Percentiles rank a stretch among this genome's conserved stretches.
Evolutionary conservation across 1,140 invertebrate species (phyloP).

Genomic region (Drosophila kanapiae): DNA sequence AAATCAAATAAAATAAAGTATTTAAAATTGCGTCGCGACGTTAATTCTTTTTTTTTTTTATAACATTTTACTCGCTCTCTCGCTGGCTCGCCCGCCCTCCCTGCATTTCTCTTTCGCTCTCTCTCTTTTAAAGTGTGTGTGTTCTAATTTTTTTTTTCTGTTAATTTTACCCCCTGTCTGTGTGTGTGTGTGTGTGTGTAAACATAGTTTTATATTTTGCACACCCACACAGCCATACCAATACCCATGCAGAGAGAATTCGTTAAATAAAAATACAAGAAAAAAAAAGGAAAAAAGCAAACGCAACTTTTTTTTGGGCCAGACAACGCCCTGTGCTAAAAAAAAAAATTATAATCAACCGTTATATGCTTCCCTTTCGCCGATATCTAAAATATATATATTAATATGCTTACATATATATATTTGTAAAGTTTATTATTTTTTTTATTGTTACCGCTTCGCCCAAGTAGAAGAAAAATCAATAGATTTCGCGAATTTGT

Average conservation of each 20-base stretch:
- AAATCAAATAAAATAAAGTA: constrained; percentile 27
- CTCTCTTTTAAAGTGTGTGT: constrained; percentile 33
- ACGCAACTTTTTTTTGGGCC: constrained; percentile 26
- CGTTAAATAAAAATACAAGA: constrained; percentile 19
- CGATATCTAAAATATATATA: not conserved
- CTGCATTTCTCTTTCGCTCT: constrained; percentile 1
- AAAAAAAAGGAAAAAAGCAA: not conserved
- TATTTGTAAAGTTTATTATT: constrained; percentile 16
- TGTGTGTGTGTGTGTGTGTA: constrained; percentile 15
- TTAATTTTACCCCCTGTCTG: constrained; percentile 2
- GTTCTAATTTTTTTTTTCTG: constrained; percentile 10
- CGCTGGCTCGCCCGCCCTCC: constrained; percentile 9
- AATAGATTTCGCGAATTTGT: constrained; percentile 28
- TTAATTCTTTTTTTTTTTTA: constrained; percentile 57
- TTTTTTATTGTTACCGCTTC: constrained; percentile 28
- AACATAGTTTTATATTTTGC: constrained; percentile 26
- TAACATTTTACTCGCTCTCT: constrained; percentile 10
- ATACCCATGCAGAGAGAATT: constrained; percentile 12
- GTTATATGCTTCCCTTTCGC: constrained; percentile 24
- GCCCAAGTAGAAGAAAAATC: constrained; percentile 13
- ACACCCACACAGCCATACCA: not conserved
- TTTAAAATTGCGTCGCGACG: constrained; percentile 74
- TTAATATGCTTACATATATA: not conserved
- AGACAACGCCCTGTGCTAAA: constrained; percentile 38
- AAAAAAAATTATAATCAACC: not conserved